Base-by-base conservation (phyloP, 2,888 invertebrate genomes). In the Ophion obscuratus region DNA sequence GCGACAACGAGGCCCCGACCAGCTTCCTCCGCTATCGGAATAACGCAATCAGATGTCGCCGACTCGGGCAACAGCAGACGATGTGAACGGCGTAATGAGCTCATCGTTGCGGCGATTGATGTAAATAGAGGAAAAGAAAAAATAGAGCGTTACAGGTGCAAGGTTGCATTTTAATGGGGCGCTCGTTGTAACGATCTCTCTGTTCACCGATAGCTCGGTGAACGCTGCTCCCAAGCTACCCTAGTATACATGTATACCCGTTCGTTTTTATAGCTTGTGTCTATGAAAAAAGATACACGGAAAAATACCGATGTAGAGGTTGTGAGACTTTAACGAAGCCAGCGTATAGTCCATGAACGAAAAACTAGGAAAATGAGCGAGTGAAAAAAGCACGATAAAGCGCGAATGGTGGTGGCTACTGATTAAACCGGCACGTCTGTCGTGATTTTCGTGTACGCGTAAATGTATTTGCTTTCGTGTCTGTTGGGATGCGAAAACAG, bases 351-450 rank as follows among this genome's bases (percentile, higher is more conserved):
- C 14, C 36, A 61, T 47, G 64, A 7, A 59, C 47, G 68, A n/a
- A 59, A 61, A 78, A 75, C 57, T 31, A 17, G 75, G 61, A 53
- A 75, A 80, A 81, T 53, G 71, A 67, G 77, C 59, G 83, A 76
- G 73, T 68, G 74, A 78, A 86, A 85, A 79, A 59, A 57, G 80
- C 44, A 78, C 64, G 83, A 86, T 74, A 83, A 83, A 79, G 81
- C 73, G 78, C 74, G 75, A 77, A 77, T 87, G 75, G 70, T 67
- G 66, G 85, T 79, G 81, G 83, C 70, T 79, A 84, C 85, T 87
- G 87, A 88, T 88, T 88, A 87, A 81, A 85, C 87, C 64, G 81
- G 73, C 85, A 73, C 67, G 79, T 81, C 77, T 71, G 57, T 71
- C 71, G 53, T 59, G 40, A 75, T 57, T 44, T 70, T 59, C 27